Base-by-base conservation (phyloP, 2,888 invertebrate genomes). In the Orthosia cruda region DNA sequence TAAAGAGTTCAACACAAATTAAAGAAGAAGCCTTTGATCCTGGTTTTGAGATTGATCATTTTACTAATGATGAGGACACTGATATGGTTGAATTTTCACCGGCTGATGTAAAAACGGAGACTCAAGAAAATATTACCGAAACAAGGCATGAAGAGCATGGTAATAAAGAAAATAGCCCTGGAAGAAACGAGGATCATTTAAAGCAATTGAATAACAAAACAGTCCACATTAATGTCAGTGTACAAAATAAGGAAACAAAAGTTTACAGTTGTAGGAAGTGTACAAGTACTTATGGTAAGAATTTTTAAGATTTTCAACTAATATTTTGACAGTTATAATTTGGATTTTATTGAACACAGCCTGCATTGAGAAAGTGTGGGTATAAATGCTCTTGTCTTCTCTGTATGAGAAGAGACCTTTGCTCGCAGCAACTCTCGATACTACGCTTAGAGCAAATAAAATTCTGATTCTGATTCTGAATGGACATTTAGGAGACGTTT, bases 201-300 rank as follows among this genome's bases (percentile, higher is more conserved):
- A 47, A 69, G n/a, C n/a, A 15, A 2, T 57, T 5, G 3, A 20
- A 26, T n/a, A 16, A 5, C 18, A 15, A 81, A 32, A 40, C 9
- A 0, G 11, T 16, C 40, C 26, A 58, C 0, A 55, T 1, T n/a
- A 23, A 20, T 0, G 26, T 0, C 0, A 26, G 12, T 61, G 40
- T n/a, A 9, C 58, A 54, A 18, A 49, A 0, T 4, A 40, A 15
- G 1, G 5, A 15, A 32, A 63, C 49, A 20, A 9, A 65, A 45
- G 16, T n/a, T 12, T 59, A 49, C 40, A 74, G 45, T 32, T 83
- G 83, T 61, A 18, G 9, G 9, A 74, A 45, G 0, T 83, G 83
- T 63, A 57, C 32, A 9, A 45, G 18, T 47, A 16, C 5, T 15
- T 85, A 85, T 45, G 59, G 83, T 83, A 16, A 83, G 86, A 1